These are phyloP conservation scores for Morpho helenor DNA, from an alignment of 2,888 invertebrate species.

Conservation along the genomic window DNA sequence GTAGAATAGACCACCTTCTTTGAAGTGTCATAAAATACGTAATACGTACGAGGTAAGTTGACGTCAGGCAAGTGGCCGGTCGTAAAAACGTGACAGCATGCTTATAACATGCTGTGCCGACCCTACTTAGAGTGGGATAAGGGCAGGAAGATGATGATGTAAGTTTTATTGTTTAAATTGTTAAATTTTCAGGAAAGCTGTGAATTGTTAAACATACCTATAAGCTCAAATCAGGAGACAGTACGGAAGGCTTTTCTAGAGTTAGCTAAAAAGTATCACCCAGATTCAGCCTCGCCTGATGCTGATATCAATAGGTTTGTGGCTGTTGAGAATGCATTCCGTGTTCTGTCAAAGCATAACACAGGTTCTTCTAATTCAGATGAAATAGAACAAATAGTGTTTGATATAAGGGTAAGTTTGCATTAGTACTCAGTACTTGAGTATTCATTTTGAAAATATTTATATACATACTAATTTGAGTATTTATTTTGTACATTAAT, in stretches of 20 bases:
- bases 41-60: neutral
- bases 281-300: slow-evolving; percentile 86
- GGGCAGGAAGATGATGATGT: neutral
- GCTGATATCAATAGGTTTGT: slow-evolving; percentile 88
- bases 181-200: slow-evolving; percentile 81
- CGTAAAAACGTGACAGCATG: neutral
- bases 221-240: slow-evolving; percentile 84
- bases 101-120: too few species aligned
- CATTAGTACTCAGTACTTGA: neutral
- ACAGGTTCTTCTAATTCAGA: slow-evolving; percentile 63
- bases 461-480: too few species aligned
- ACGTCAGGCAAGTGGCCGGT: neutral
- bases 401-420: slow-evolving; percentile 80
- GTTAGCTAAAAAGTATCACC: slow-evolving; percentile 90
- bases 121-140: too few species aligned
- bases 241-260: slow-evolving; percentile 85
- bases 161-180: neutral
- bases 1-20: too few species aligned
- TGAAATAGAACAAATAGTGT: slow-evolving; percentile 78
- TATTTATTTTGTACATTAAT: too few species aligned
- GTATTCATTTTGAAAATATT: too few species aligned
- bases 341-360: slow-evolving; percentile 83
- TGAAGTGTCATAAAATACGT: too few species aligned
- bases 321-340: slow-evolving; percentile 87
- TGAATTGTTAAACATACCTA: slow-evolving; percentile 81